These are phyloP conservation scores for Corvus hawaiiensis DNA, from an alignment of 2,113 vertebrate species.

Conservation along the genomic window DNA sequence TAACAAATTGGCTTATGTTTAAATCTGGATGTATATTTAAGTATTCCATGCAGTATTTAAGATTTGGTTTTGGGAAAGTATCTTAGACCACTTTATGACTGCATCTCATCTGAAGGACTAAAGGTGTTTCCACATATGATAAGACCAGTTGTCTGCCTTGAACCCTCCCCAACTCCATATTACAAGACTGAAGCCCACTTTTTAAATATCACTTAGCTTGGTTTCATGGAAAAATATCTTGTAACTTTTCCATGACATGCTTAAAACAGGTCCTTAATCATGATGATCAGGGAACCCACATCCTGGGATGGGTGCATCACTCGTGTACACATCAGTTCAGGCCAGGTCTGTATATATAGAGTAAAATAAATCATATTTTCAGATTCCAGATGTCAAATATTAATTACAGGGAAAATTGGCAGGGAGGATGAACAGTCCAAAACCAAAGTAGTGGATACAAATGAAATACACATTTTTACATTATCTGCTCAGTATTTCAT, in stretches of 20 bases:
- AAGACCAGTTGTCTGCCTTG: not conserved
- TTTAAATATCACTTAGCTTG: not conserved
- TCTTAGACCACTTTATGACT: not conserved
- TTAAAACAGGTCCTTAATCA: not conserved
- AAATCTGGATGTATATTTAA: not conserved
- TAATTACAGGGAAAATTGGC: not conserved
- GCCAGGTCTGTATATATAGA: not conserved
- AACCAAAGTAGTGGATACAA: not conserved
- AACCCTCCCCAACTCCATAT: not conserved
- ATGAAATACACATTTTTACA: not conserved
- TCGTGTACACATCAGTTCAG: not conserved
- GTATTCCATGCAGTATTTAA: not conserved
- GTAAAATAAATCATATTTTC: not conserved
- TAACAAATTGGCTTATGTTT: not conserved
- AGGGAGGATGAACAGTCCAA: fast-evolving
- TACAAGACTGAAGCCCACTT: not conserved
- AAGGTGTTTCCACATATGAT: not conserved
- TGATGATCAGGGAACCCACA: not conserved
- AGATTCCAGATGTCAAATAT: not conserved
- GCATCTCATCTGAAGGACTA: not conserved
- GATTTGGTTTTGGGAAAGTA: not conserved
- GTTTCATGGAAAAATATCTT: not conserved
- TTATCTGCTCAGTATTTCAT: not conserved
- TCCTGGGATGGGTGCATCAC: not conserved
- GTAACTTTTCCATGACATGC: not conserved